Conservation (phyloP, 23 tunicate genomes). For the Styela plicata region DNA sequence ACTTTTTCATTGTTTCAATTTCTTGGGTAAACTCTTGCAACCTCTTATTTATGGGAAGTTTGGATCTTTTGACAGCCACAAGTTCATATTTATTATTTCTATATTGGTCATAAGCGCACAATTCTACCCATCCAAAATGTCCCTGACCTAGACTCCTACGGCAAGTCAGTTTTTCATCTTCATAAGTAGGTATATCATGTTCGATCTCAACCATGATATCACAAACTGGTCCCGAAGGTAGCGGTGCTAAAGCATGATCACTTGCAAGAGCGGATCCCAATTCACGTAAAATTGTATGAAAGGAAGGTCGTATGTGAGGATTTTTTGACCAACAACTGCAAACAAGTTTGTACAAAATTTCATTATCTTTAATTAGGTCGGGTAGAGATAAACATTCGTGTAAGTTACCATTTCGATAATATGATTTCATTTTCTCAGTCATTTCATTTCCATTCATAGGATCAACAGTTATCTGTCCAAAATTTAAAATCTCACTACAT, state of each 20-base stretch:
- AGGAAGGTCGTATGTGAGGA: slow-evolving; percentile 59
- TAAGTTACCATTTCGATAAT: slow-evolving; percentile 18
- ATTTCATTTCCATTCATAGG: slow-evolving; percentile 24
- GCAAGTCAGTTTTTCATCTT: slow-evolving; percentile 53
- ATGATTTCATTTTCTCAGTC: slow-evolving; percentile 20
- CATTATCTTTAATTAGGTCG: slow-evolving; percentile 17
- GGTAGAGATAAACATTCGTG: slow-evolving; percentile 32
- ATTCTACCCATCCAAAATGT: slow-evolving; percentile 75
- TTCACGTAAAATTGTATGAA: slow-evolving; percentile 68
- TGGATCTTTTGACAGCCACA: slow-evolving; percentile 62
- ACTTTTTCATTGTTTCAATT: slow-evolving; percentile 72
- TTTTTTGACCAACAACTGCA: slow-evolving; percentile 49
- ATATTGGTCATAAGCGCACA: slow-evolving; percentile 41
- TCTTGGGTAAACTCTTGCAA: slow-evolving; percentile 60
- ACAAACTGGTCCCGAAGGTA: not conserved
- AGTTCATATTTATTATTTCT: slow-evolving; percentile 16
- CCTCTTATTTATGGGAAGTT: slow-evolving; percentile 23
- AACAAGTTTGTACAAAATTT: slow-evolving; percentile 15
- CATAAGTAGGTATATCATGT: slow-evolving; percentile 53
- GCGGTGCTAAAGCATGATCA: slow-evolving; percentile 1
- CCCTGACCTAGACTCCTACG: slow-evolving; percentile 57
- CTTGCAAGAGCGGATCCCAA: slow-evolving; percentile 29
- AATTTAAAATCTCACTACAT: slow-evolving; percentile 62
- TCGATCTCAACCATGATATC: slow-evolving; percentile 5
- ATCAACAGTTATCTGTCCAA: slow-evolving; percentile 9